phyloP scores from a whole-genome alignment of 2,888 invertebrate species.

The Ectemnius lituratus region DNA sequence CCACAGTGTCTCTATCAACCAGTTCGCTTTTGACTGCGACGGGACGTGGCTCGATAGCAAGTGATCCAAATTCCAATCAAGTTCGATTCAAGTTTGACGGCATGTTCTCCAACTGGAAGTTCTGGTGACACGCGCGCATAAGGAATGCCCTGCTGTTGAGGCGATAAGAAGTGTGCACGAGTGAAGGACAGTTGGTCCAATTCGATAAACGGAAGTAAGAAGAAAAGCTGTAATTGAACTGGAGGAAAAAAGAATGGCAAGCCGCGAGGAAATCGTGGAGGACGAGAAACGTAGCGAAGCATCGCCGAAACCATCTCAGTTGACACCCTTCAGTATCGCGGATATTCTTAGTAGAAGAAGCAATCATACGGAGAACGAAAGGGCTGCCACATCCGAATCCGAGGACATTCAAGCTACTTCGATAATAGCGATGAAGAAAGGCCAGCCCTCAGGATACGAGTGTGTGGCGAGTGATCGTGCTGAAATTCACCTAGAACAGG shows the following conservation, averaged over 20 bases:
- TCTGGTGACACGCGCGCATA: too few relatives aligned
- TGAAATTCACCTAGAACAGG: conserved; percentile 27
- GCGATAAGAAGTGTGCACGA: too few relatives aligned
- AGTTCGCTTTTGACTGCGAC: conserved; percentile 31
- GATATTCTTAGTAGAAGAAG: conserved; percentile 71
- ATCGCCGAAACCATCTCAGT: conserved; percentile 68
- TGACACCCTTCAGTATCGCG: conserved; percentile 75
- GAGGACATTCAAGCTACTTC: conserved; percentile 44
- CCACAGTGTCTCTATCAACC: conserved; percentile 14
- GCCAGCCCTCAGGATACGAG: conserved; percentile 39
- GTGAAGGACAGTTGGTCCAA: too few relatives aligned
- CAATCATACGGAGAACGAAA: conserved; percentile 26
- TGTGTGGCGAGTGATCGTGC: conserved; percentile 29
- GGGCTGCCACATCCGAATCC: conserved; percentile 34
- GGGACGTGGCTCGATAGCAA: conserved; percentile 19
- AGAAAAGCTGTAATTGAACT: too few relatives aligned
- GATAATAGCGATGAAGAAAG: conserved; percentile 55
- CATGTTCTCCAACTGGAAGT: too few relatives aligned
- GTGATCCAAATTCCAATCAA: too few relatives aligned
- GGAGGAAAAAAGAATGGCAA: conserved; percentile 26
- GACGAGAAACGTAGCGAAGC: conserved; percentile 65
- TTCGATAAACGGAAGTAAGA: too few relatives aligned
- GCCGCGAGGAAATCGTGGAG: conserved; percentile 56
- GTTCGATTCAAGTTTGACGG: too few relatives aligned
- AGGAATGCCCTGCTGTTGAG: too few relatives aligned